A percentile compares a stretch with the other conserved stretches of the same genome.
Conservation (phyloP, 2,113 vertebrate species). For the Protobothrops flavoviridis region DNA sequence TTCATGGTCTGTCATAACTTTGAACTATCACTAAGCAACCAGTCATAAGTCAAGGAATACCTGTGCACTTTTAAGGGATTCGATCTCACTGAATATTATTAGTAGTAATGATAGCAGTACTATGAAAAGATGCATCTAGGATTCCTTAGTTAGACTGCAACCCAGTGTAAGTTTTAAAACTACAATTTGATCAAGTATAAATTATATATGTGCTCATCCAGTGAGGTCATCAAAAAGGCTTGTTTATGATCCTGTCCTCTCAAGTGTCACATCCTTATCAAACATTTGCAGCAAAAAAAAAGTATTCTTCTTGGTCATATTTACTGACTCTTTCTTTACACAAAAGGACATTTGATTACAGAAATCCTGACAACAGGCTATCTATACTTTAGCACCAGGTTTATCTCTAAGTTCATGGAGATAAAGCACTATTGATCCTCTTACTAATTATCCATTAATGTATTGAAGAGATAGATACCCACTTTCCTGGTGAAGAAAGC, state of each 20-base stretch:
- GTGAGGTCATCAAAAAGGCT: background rate
- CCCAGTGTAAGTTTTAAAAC: background rate
- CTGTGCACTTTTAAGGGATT: background rate
- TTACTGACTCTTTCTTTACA: too few species aligned
- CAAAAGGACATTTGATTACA: background rate
- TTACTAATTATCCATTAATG: background rate
- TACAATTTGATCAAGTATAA: background rate
- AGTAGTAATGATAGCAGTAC: background rate
- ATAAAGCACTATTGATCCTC: background rate
- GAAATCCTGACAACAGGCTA: background rate
- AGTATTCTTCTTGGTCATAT: background rate
- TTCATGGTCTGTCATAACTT: too few species aligned
- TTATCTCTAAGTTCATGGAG: background rate
- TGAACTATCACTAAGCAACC: too few species aligned
- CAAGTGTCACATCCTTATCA: background rate
- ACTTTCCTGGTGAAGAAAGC: background rate
- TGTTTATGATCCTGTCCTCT: background rate
- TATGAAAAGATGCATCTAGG: background rate
- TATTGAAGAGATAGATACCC: background rate
- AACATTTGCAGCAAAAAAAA: background rate
- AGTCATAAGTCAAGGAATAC: background rate
- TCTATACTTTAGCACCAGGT: background rate
- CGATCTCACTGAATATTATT: background rate
- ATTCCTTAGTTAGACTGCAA: background rate
- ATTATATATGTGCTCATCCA: background rate